Percentiles rank a stretch among this genome's conserved stretches.
phyloP scores from a whole-genome alignment of 1,140 invertebrate species.

The Drosophila littoralis region DNA sequence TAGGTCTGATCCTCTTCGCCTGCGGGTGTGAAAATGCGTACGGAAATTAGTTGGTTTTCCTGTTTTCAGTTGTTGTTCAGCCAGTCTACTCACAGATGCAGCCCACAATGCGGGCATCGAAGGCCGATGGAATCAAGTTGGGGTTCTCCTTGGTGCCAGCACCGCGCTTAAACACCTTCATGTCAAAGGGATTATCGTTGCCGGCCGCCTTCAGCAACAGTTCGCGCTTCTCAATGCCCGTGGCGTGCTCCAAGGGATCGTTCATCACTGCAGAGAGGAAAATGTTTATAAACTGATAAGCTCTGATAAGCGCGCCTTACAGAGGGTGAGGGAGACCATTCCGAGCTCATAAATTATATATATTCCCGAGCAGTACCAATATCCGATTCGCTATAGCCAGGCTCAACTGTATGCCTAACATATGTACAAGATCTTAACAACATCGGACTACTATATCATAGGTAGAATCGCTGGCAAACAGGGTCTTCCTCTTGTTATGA shows the following conservation, averaged over 20 bases:
- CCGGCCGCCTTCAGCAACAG: slow-evolving; percentile 93
- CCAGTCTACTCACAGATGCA: slow-evolving; percentile 92
- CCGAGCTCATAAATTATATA: too few relatives aligned
- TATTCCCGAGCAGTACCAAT: too few relatives aligned
- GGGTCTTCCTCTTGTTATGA: background rate
- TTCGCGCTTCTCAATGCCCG: slow-evolving; percentile 96
- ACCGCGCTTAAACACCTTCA: slow-evolving; percentile 91
- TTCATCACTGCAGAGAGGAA: slow-evolving; percentile 87
- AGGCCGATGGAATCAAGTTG: slow-evolving; percentile 95
- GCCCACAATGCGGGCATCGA: slow-evolving; percentile 95
- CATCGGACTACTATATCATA: too few relatives aligned
- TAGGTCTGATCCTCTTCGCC: slow-evolving; percentile 94
- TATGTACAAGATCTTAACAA: too few relatives aligned
- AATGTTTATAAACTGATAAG: slow-evolving; percentile 46
- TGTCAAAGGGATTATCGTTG: slow-evolving; percentile 95
- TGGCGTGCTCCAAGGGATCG: slow-evolving; percentile 96
- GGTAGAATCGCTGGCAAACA: too few relatives aligned
- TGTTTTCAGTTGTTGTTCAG: too few relatives aligned
- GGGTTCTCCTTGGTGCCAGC: slow-evolving; percentile 94
- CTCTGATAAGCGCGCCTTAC: background rate
- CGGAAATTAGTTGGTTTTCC: too few relatives aligned
- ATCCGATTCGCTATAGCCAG: too few relatives aligned
- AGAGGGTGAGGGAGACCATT: too few relatives aligned
- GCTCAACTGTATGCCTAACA: too few relatives aligned
- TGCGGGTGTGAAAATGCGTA: slow-evolving; percentile 51